Evolutionary conservation across 2,113 vertebrate genomes (phyloP), one percentile per base, ranked within the genome.

Genomic region (Eptesicus fuscus): DNA sequence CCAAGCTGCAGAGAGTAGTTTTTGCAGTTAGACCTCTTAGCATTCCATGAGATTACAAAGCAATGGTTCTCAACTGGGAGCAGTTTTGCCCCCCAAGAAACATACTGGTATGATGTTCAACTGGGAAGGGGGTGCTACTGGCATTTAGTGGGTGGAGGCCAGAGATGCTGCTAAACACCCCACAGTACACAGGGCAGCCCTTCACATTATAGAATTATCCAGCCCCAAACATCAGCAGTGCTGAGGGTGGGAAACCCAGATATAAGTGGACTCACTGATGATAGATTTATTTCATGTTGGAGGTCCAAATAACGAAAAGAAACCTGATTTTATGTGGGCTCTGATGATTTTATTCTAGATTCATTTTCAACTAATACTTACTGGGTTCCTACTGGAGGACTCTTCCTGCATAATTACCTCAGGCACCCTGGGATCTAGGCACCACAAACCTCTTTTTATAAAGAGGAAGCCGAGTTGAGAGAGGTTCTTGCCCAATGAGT

Each of bases 151-250:
- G 20, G 4, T 30, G 32, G 63, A 67, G 14, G 14, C 40, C 37
- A 67, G 30, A 22, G 37, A 7, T 42, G 4, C 11, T 91, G 59
- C 2, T n/a, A 9, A 35, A 4, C 3, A 40, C 5, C 47, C 9
- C 18, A 20, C 7, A 8, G 2, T 23, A 4, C 25, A 35, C 10
- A 12, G 2, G 22, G n/a, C 6, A 10, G 11, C 7, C 23, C 23
- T 30, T 40, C 18, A 9, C 7, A 32, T 1, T 7, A 44, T 2
- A 63, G 49, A 79, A 22, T 37, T 3, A 56, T 32, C 18, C 40
- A 12, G 25, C 9, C 28, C 35, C 71, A 65, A 37, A 13, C 3
- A 16, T 71, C 40, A 40, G 10, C 12, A 16, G 9, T 35, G 32
- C 61, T 47, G 18, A 32, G 4, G 28, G 1, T 1, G 5, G 47